Evolutionary conservation across 64 coral and sea anemone species (phyloP).

Genomic region (Porites australiensis): DNA sequence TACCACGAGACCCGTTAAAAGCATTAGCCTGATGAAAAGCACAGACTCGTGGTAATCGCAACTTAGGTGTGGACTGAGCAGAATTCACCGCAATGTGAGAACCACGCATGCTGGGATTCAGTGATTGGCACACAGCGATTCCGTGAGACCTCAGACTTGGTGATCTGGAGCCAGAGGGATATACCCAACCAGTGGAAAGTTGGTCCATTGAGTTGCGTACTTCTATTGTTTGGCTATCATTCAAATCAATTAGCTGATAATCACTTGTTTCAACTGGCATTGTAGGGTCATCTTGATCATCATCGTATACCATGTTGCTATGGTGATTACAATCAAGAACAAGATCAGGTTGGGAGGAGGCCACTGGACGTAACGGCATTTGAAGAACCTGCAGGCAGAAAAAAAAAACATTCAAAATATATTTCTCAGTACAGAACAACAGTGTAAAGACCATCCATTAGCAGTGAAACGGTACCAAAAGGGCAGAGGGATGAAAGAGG

Average conservation of each 20-base stretch:
- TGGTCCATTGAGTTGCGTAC: conserved; percentile 36
- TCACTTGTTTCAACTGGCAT: conserved; percentile 35
- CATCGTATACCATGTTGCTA: conserved; percentile 54
- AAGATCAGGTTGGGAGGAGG: conserved; percentile 23
- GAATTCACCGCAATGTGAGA: conserved; percentile 65
- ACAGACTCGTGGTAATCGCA: conserved; percentile 57
- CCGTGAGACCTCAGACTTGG: conserved; percentile 74
- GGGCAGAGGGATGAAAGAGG: no score
- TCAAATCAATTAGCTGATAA: conserved; percentile 59
- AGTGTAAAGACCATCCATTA: no score
- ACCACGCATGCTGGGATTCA: conserved; percentile 51
- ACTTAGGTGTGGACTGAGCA: conserved; percentile 77
- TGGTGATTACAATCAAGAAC: conserved; percentile 37
- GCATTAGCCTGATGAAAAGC: conserved; percentile 7
- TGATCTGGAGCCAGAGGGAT: conserved; percentile 53
- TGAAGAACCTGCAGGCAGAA: conserved; percentile 33
- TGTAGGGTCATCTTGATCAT: background rate
- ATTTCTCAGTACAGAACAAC: background rate
- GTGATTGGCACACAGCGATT: conserved; percentile 21
- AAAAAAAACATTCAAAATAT: no score
- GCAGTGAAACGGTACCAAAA: no score
- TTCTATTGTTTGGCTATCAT: conserved; percentile 61
- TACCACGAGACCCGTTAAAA: conserved; percentile 12
- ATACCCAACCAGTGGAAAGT: conserved; percentile 19
- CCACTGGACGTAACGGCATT: conserved; percentile 41